Evolutionary conservation across 2,888 invertebrate species (phyloP), one percentile per base, ranked within the genome.

Genomic region (Hydriomena furcata): DNA sequence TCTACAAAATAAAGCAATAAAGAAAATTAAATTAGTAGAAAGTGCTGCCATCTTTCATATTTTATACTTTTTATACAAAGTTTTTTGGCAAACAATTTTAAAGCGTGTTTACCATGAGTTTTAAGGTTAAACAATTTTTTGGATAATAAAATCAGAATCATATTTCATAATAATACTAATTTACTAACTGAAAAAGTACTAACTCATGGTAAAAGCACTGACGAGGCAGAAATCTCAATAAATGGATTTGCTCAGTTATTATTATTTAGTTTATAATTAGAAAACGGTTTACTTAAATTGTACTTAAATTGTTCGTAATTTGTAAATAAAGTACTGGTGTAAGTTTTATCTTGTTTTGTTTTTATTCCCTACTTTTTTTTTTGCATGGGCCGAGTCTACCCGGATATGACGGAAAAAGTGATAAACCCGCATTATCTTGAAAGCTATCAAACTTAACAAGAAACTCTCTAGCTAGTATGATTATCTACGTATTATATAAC

Each of bases 321-420:
- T 79, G 78, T 80, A 84, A 81, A 82, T 85, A 84, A 82, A 76
- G 75, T 78, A 83, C 84, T 78, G 86, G 86, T 87, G 85, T 86
- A 84, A 86, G 85, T 74, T 58, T 24, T 49, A 52, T 43, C 49
- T 11, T 44, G 46, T 41, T 73, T 68, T 59, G 8, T 35, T 30
- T 36, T 37, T 17, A 37, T 27, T 31, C 20, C 24, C 12, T n/a
- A n/a, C n/a, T n/a, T n/a, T n/a, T n/a, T n/a, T n/a, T n/a, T n/a
- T n/a, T n/a, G n/a, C n/a, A n/a, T n/a, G n/a, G n/a, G n/a, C n/a
- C n/a, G n/a, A n/a, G n/a, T n/a, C n/a, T n/a, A n/a, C n/a, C n/a
- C n/a, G n/a, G n/a, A n/a, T n/a, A n/a, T n/a, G n/a, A n/a, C n/a
- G n/a, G n/a, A n/a, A n/a, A n/a, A n/a, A n/a, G n/a, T n/a, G n/a